phyloP scores from a whole-genome alignment of 2,113 vertebrate genomes.

The Porphyrio hochstetteri region DNA sequence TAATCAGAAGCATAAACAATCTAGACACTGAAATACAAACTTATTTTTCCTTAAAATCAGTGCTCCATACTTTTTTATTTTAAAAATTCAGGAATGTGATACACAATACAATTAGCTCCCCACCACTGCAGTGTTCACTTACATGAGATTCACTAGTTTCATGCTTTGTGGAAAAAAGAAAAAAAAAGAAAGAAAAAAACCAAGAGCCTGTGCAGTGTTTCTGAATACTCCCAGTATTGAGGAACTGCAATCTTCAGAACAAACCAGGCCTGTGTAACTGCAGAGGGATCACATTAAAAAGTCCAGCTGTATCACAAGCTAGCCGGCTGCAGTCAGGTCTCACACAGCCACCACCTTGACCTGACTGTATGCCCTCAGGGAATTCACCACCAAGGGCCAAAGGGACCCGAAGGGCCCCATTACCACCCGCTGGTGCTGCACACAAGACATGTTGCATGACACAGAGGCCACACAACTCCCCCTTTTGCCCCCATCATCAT shows the following conservation, averaged over 20 bases:
- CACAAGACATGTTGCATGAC: neutral
- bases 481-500: neutral
- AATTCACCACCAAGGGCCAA: neutral
- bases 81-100: conserved; percentile 64
- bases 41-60: conserved; percentile 43
- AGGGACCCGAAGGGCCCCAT: neutral
- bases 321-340: neutral
- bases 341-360: neutral
- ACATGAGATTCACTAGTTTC: conserved; percentile 38
- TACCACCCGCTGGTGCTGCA: neutral
- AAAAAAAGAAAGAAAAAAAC: neutral
- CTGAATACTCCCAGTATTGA: conserved; percentile 22
- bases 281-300: neutral
- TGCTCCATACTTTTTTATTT: conserved; percentile 47
- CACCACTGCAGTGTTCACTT: conserved; percentile 38
- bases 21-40: conserved; percentile 28
- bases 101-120: conserved; percentile 58
- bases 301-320: conserved; percentile 25
- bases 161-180: neutral
- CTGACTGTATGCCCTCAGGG: neutral
- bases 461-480: neutral
- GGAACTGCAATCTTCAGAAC: conserved; percentile 11
- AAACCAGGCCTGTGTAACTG: neutral
- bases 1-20: conserved; percentile 1
- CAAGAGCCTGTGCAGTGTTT: conserved; percentile 2